Evolutionary conservation across 2,888 invertebrate genomes (phyloP).

Genomic region (Drosophila bunnanda): DNA sequence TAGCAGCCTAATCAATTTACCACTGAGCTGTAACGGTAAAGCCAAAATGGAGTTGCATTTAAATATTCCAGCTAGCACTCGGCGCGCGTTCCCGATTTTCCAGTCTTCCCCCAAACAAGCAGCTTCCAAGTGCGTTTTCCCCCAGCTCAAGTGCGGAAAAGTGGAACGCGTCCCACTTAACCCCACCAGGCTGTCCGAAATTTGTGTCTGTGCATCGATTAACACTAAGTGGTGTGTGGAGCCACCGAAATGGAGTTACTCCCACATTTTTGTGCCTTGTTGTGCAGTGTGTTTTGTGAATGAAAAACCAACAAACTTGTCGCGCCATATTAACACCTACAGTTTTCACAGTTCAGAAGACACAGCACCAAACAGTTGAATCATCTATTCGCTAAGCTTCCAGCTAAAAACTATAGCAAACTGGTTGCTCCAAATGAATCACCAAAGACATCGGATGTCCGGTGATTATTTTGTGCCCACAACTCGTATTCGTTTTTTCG

Average conservation of each 20-base stretch:
- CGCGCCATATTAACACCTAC: conserved; percentile 51
- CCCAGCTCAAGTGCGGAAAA: conserved; percentile 60
- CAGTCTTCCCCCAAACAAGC: conserved; percentile 9
- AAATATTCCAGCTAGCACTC: conserved; percentile 11
- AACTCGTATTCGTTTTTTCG: not conserved
- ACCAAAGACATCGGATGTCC: conserved; percentile 67
- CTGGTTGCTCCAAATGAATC: conserved; percentile 64
- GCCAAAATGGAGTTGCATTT: conserved; percentile 28
- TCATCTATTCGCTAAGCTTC: conserved; percentile 59
- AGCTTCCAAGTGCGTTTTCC: conserved; percentile 21
- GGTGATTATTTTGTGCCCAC: conserved; percentile 41
- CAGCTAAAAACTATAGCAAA: conserved; percentile 50
- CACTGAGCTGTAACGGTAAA: conserved; percentile 61
- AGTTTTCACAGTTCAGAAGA: conserved; percentile 32
- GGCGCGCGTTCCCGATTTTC: conserved; percentile 27
- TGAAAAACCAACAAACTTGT: conserved; percentile 75
- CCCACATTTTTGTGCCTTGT: conserved; percentile 53
- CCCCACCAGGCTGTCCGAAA: conserved; percentile 39
- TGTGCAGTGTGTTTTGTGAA: conserved; percentile 61
- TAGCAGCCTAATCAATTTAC: conserved; percentile 72
- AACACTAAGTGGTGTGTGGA: conserved; percentile 26
- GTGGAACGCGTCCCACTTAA: conserved; percentile 75
- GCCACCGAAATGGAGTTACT: conserved; percentile 51
- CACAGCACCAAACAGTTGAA: conserved; percentile 54
- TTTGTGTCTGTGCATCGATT: conserved; percentile 51